Conservation (phyloP, 2,888 invertebrate species). For the Limnephilus rhombicus region DNA sequence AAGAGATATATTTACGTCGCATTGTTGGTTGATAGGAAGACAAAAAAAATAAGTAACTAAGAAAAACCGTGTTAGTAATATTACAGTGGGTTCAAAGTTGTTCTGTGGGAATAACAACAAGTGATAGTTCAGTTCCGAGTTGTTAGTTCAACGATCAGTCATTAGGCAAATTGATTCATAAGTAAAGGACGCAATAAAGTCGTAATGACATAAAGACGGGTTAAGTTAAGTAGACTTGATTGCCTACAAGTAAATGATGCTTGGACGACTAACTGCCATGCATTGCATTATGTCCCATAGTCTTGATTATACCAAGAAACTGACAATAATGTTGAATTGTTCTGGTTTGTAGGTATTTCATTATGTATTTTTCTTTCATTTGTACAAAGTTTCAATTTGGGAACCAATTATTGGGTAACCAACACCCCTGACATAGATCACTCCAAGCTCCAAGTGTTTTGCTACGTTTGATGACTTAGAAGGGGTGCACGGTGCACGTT, state of each 20-base stretch:
- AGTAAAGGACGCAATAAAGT: slow-evolving; percentile 49
- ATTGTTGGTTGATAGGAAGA: not conserved
- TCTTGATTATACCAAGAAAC: not conserved
- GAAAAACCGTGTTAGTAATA: not conserved
- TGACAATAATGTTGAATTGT: not conserved
- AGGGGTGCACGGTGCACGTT: too few relatives aligned
- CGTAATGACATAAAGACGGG: slow-evolving; percentile 47
- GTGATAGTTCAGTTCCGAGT: not conserved
- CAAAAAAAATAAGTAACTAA: not conserved
- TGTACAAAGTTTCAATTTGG: too few relatives aligned
- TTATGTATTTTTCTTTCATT: not conserved
- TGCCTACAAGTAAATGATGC: slow-evolving; percentile 36
- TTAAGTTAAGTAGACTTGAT: slow-evolving; percentile 30
- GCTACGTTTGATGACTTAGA: too few relatives aligned
- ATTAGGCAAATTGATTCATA: slow-evolving; percentile 41
- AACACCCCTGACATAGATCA: too few relatives aligned
- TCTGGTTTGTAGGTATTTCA: not conserved
- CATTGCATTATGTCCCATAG: not conserved
- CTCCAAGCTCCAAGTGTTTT: too few relatives aligned
- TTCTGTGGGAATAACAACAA: not conserved
- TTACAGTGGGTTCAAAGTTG: not conserved
- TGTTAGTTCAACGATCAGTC: slow-evolving; percentile 14
- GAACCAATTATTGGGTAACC: too few relatives aligned
- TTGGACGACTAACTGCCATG: not conserved
- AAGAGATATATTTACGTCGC: not conserved